Base-by-base conservation (phyloP, 2,888 invertebrate genomes). In the Ecliptopera silaceata region DNA sequence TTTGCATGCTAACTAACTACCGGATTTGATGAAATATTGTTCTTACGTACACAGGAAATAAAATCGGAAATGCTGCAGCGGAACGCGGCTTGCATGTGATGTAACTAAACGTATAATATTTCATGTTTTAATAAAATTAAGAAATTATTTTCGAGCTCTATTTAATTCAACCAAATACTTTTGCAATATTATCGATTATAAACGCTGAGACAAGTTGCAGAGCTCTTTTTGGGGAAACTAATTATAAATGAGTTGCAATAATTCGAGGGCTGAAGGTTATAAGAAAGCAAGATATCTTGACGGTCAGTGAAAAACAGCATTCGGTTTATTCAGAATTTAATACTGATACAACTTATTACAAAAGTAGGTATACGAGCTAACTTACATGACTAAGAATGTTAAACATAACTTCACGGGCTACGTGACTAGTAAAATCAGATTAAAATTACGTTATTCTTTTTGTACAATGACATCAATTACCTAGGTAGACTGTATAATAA, bases 141-240 rank as follows among this genome's bases (percentile, higher is more conserved):
- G 34, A 34, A 11, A 12, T 38, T 8, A 17, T 49, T 31, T 29
- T 45, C 20, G 11, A 41, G 38, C 59, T 59, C 48, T 45, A 52
- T 52, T 52, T 48, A 18, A 56, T 54, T 22, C 53, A 11, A 42
- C 34, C 36, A 48, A 50, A 51, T 22, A 64, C 49, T 77, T 78
- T 62, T 50, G 74, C 66, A 79, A 78, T 50, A 50, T 13, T n/a
- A 47, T 66, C 69, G 58, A 80, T 79, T 80, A 74, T 66, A 52
- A 58, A 75, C 74, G 71, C 65, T 61, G 59, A 62, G 61, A 61
- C 70, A 72, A 72, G 72, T 78, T 77, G 72, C 75, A 66, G 69
- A 67, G 64, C 52, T 55, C 58, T 56, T 61, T 1, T 61, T 75
- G 70, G 68, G 63, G 74, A 75, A 79, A 75, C 39, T 13, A n/a